phyloP scores from a whole-genome alignment of 2,888 invertebrate species.

The Erannis defoliaria region DNA sequence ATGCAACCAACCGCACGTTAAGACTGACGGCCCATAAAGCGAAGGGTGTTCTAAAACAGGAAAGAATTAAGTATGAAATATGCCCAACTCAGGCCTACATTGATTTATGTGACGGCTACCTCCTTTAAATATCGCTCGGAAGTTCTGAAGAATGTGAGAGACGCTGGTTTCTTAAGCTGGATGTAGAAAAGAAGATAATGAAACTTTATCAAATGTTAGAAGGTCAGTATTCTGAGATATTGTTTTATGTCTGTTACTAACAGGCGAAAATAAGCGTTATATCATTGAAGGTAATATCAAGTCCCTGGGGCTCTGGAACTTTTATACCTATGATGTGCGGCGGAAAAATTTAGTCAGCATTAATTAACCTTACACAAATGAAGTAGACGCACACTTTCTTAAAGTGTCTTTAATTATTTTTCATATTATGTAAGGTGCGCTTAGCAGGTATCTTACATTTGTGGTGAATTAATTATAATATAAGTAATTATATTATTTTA shows the following conservation, averaged over 20 bases:
- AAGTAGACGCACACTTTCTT: no score
- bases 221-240: not conserved
- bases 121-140: slow-evolving; percentile 65
- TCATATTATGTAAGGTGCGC: no score
- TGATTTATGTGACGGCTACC: slow-evolving; percentile 82
- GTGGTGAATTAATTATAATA: not conserved
- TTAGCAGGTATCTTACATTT: not conserved
- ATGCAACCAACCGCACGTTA: slow-evolving; percentile 55
- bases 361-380: no score
- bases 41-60: slow-evolving; percentile 64
- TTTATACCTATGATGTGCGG: no score
- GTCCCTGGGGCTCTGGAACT: no score
- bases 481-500: not conserved
- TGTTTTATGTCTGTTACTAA: not conserved
- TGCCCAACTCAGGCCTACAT: slow-evolving; percentile 75
- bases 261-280: not conserved
- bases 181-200: not conserved
- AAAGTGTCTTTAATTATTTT: no score
- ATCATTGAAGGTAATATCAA: no score
- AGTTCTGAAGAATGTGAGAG: slow-evolving; percentile 48
- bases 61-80: slow-evolving; percentile 87
- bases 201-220: not conserved
- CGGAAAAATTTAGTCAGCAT: no score
- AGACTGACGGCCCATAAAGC: slow-evolving; percentile 76
- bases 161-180: slow-evolving; percentile 41